These are phyloP conservation scores for Luffia ferchaultella DNA, from an alignment of 2,888 invertebrate genomes.

Conservation along the genomic window DNA sequence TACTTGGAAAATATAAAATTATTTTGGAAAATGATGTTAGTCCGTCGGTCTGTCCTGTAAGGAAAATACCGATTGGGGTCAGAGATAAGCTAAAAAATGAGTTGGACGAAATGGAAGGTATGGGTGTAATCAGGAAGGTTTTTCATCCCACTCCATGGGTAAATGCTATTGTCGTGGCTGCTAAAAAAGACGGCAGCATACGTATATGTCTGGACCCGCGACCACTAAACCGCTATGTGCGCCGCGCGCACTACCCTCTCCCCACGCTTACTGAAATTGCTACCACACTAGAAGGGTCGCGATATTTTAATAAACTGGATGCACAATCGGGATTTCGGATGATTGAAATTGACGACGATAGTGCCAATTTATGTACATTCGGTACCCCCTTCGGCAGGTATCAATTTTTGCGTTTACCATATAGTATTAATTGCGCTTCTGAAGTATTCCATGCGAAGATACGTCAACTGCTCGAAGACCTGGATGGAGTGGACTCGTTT, in stretches of 20 bases:
- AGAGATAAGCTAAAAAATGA: slow-evolving; percentile 12
- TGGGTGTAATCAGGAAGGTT: slow-evolving; percentile 13
- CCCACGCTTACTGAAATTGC: slow-evolving; percentile 13
- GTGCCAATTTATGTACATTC: slow-evolving; percentile 10
- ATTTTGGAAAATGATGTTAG: no score
- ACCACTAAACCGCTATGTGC: slow-evolving; percentile 12
- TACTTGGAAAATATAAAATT: no score
- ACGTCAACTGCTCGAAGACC: slow-evolving; percentile 12
- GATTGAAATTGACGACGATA: slow-evolving; percentile 9
- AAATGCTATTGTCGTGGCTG: slow-evolving; percentile 17
- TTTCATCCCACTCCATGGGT: slow-evolving; percentile 16
- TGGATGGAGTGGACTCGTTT: slow-evolving; percentile 2
- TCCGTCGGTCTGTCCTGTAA: no score
- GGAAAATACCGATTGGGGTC: slow-evolving; percentile 18
- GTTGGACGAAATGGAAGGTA: slow-evolving; percentile 11
- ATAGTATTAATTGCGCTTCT: slow-evolving; percentile 12
- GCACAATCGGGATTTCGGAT: slow-evolving; percentile 11
- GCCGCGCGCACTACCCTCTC: slow-evolving; percentile 14
- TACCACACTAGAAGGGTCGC: slow-evolving; percentile 7
- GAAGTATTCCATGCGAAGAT: slow-evolving; percentile 14
- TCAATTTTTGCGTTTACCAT: slow-evolving; percentile 12
- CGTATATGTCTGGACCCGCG: slow-evolving; percentile 16
- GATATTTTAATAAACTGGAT: slow-evolving; percentile 10
- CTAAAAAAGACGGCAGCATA: slow-evolving; percentile 14
- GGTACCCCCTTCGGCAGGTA: slow-evolving; percentile 11